Evolutionary conservation across 2,797 vertebrate genomes (phyloP).

Genomic region (Rhinichthys osculus): DNA sequence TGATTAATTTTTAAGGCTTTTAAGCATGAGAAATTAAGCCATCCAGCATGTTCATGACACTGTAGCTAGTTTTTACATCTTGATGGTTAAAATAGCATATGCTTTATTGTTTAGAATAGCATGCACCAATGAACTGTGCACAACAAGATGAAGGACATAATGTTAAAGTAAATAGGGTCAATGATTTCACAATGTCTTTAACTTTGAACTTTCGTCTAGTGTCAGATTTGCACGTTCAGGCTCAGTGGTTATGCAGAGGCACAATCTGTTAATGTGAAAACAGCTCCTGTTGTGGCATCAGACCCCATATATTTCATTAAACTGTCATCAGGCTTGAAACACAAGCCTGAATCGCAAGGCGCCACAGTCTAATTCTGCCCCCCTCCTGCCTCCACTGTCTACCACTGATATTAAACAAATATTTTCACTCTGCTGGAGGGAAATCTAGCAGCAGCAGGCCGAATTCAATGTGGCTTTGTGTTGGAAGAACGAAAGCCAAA

Average conservation of each 20-base stretch:
- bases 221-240: constrained; percentile 12
- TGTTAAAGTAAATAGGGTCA: neutral
- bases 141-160: neutral
- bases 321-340: constrained; percentile 40
- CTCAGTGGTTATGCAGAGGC: constrained; percentile 18
- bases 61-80: neutral
- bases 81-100: neutral
- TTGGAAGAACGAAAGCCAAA: constrained; percentile 17
- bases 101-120: neutral
- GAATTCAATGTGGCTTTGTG: constrained; percentile 51
- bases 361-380: constrained; percentile 14
- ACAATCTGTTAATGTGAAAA: constrained; percentile 51
- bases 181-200: neutral
- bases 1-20: neutral
- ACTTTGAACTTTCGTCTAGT: neutral
- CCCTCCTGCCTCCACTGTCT: constrained; percentile 40
- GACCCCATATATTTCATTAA: constrained; percentile 56
- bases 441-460: constrained; percentile 37
- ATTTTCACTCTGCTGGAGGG: constrained; percentile 51
- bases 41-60: neutral
- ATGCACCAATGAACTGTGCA: neutral
- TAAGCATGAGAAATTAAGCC: neutral
- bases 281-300: constrained; percentile 46
- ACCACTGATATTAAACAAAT: constrained; percentile 59
- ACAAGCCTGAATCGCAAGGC: constrained; percentile 40